These are phyloP conservation scores for Psittacara wagleri DNA, from an alignment of 2,113 vertebrate genomes.

Conservation along the genomic window DNA sequence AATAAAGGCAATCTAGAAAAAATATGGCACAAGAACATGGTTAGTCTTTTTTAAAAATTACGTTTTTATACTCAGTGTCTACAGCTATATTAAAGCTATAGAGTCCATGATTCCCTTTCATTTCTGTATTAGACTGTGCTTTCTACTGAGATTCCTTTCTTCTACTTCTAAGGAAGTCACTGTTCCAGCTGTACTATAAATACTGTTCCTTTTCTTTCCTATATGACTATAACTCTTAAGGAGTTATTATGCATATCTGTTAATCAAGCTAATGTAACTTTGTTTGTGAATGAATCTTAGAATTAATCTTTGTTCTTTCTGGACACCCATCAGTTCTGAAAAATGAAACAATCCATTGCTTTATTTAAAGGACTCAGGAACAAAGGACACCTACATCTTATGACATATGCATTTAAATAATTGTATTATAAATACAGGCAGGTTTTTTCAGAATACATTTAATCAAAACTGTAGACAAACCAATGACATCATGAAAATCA, in stretches of 20 bases:
- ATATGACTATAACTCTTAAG: not conserved
- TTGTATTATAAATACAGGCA: not conserved
- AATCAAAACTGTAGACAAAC: not conserved
- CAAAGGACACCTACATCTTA: not conserved
- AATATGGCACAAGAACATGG: not conserved
- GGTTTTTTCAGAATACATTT: not conserved
- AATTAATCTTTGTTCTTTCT: not conserved
- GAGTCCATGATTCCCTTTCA: not conserved
- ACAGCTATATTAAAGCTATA: not conserved
- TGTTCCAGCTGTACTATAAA: not conserved
- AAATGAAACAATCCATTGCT: not conserved
- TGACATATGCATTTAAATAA: not conserved
- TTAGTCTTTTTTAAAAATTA: not conserved
- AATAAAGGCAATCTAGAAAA: not conserved
- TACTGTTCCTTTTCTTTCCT: not conserved
- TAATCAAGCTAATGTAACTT: not conserved
- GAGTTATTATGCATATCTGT: not conserved
- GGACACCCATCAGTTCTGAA: not conserved
- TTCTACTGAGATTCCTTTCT: not conserved
- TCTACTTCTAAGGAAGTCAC: not conserved
- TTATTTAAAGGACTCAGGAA: not conserved
- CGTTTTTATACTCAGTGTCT: not conserved
- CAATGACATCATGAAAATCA: not conserved
- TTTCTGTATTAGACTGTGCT: not conserved
- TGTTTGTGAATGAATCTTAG: not conserved